Conservation (phyloP, 2,113 vertebrate species). For the Cryptotis parvus region DNA sequence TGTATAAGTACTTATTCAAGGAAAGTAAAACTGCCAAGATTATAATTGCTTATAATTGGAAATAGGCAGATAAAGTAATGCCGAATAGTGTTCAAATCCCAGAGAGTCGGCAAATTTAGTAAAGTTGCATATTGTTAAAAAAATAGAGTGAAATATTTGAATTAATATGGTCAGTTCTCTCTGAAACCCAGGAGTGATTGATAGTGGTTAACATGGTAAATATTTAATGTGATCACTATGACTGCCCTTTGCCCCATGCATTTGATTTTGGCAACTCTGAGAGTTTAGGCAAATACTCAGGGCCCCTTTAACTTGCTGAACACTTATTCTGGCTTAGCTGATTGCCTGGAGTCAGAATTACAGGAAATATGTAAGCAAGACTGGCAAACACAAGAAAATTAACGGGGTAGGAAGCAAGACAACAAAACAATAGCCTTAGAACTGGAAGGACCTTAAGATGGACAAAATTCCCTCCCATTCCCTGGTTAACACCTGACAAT, state of each 20-base stretch:
- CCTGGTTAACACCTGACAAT: background rate
- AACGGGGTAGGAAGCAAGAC: background rate
- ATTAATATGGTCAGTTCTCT: constrained; percentile 35
- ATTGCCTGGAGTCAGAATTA: background rate
- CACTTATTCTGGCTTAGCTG: background rate
- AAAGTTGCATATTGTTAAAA: constrained; percentile 56
- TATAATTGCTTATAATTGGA: constrained; percentile 80
- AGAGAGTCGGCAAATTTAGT: constrained; percentile 67
- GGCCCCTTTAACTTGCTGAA: background rate
- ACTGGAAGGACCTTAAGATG: background rate
- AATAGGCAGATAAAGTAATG: constrained; percentile 80
- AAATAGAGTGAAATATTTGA: background rate
- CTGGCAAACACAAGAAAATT: background rate
- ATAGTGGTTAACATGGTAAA: constrained; percentile 65
- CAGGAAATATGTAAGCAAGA: background rate
- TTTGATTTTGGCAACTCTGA: constrained; percentile 54
- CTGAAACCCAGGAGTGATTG: constrained; percentile 34
- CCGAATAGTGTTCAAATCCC: constrained; percentile 22
- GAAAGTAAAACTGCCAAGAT: constrained; percentile 72
- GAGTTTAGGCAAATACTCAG: constrained; percentile 30
- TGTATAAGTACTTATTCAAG: background rate
- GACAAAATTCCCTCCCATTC: background rate
- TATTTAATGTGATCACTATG: constrained; percentile 65
- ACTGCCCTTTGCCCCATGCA: constrained; percentile 62
- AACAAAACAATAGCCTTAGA: background rate